Percentiles rank a stretch among this genome's conserved stretches.
Evolutionary conservation across 2,888 invertebrate genomes (phyloP).

Genomic region (Argyra leucocephala): DNA sequence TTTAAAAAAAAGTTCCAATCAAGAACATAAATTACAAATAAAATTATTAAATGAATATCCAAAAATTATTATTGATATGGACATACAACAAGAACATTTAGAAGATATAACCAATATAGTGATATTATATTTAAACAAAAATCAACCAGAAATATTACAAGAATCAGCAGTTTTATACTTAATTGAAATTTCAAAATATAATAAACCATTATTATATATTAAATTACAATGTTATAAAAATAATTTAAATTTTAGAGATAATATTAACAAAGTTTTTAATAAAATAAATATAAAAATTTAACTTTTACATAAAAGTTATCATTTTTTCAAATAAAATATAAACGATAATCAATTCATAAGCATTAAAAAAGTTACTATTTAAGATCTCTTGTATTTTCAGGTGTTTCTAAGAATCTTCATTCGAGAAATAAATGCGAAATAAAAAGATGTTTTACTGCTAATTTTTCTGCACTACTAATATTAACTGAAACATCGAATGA

Average conservation of each 20-base stretch:
- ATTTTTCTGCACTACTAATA: too few species aligned
- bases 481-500: too few species aligned
- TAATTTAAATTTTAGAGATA: slow-evolving; percentile 30
- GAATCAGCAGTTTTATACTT: slow-evolving; percentile 30
- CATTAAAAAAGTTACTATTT: too few species aligned
- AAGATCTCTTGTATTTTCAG: too few species aligned
- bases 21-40: slow-evolving; percentile 38
- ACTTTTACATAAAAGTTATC: too few species aligned
- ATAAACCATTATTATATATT: slow-evolving; percentile 37
- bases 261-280: slow-evolving; percentile 29
- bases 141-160: slow-evolving; percentile 36
- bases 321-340: too few species aligned
- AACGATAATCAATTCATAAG: too few species aligned
- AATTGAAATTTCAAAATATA: slow-evolving; percentile 28
- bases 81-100: slow-evolving; percentile 35
- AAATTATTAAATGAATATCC: slow-evolving; percentile 34
- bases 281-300: background rate
- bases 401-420: too few species aligned
- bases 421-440: too few species aligned
- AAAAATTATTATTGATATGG: slow-evolving; percentile 32
- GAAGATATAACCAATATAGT: slow-evolving; percentile 33
- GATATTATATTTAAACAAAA: slow-evolving; percentile 31
- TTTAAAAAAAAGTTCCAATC: slow-evolving; percentile 28
- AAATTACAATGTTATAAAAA: slow-evolving; percentile 32
- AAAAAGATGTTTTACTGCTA: too few species aligned